A percentile compares a stretch with the other conserved stretches of the same genome.
These are phyloP conservation scores for Eulemur macaco DNA, from an alignment of 2,113 vertebrate genomes.

Conservation along the genomic window DNA sequence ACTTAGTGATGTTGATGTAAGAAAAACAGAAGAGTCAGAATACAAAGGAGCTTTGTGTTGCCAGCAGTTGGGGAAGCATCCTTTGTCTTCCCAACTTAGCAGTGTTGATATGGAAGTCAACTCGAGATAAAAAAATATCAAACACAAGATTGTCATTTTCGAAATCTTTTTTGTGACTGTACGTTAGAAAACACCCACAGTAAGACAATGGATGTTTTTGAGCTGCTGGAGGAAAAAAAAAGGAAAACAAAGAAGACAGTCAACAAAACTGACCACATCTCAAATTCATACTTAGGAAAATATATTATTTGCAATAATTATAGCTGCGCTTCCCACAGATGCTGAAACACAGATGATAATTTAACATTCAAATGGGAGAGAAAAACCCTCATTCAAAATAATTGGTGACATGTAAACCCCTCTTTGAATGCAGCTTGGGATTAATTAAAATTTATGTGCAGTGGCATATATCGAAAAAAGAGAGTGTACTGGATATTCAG, in stretches of 20 bases:
- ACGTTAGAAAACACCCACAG: constrained; percentile 52
- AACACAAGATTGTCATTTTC: constrained; percentile 64
- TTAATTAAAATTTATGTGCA: constrained; percentile 47
- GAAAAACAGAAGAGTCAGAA: constrained; percentile 57
- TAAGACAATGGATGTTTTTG: constrained; percentile 56
- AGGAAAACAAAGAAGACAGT: constrained; percentile 29
- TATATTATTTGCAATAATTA: constrained; percentile 62
- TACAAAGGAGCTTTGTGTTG: constrained; percentile 70
- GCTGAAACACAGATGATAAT: constrained; percentile 53
- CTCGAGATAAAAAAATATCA: constrained; percentile 54
- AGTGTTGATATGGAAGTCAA: constrained; percentile 66
- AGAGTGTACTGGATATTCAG: background rate
- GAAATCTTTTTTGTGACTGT: constrained; percentile 51
- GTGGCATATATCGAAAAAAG: background rate
- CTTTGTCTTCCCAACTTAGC: constrained; percentile 67
- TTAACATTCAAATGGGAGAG: constrained; percentile 47
- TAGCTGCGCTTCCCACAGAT: background rate
- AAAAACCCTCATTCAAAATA: constrained; percentile 42
- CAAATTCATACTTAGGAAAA: constrained; percentile 44
- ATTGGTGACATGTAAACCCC: constrained; percentile 27
- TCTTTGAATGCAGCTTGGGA: background rate
- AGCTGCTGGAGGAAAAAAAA: constrained; percentile 8
- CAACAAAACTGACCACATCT: constrained; percentile 41
- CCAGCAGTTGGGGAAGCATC: constrained; percentile 42
- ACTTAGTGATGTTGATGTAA: constrained; percentile 67